Base-by-base conservation (phyloP, 2,888 invertebrate species). In the Bombylius discolor region DNA sequence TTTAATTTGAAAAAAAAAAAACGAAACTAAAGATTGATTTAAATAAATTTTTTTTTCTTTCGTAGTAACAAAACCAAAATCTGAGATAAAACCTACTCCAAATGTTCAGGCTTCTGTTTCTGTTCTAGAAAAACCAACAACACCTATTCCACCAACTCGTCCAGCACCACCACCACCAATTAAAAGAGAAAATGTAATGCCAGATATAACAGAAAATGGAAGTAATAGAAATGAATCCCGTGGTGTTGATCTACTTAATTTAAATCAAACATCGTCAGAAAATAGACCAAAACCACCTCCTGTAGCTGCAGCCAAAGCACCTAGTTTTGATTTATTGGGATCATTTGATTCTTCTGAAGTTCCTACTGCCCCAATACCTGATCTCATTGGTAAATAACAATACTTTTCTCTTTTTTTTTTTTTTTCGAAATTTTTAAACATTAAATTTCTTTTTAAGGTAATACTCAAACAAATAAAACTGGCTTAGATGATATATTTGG, bases 401-500 rank as follows among this genome's bases (percentile, higher is more conserved):
- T 31, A 11, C 6, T 36, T 36, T 36, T 36, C 34, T 36, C 34
- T 36, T 4, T 36, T 36, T 36, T 36, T 42, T 3, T 11, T 11
- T n/a, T n/a, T n/a, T n/a, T n/a, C n/a, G n/a, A 23, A 23, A 23
- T 23, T 23, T 23, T 23, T 23, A 23, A 23, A 23, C 3, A 23
- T 23, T 23, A 2, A 23, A 23, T 23, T 23, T 23, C 23, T 42
- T 42, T 51, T 50, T 56, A 62, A 54, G 65, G 65, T 55, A 66
- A 66, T 52, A 58, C 61, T 32, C 64, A 66, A 57, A 60, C 69
- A 12, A 68, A 63, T 52, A 61, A 64, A 23, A 60, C 63, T 9
- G 74, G 74, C 56, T 72, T 79, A 58, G 85, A 85, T 65, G 85
- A 85, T 67, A 84, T 85, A 7, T 85, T 85, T 66, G 84, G 82